These are phyloP conservation scores for Chalcosyrphus nemorum DNA, from an alignment of 2,888 invertebrate species.

Conservation along the genomic window DNA sequence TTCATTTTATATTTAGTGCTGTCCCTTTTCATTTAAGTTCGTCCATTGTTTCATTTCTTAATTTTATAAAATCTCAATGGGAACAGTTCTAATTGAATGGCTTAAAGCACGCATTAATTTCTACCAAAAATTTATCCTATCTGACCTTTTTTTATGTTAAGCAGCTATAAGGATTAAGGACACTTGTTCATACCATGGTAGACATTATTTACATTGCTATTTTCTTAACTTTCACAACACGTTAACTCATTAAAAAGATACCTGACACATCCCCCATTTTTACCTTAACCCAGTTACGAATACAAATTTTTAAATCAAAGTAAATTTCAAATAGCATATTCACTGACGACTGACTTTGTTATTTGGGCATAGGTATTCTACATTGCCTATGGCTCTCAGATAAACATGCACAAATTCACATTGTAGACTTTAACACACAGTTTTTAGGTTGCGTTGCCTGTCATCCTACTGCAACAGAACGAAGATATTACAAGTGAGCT, in stretches of 20 bases:
- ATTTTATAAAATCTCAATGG: no score
- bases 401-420: background rate
- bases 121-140: no score
- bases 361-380: background rate
- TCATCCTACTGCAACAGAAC: background rate
- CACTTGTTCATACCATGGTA: no score
- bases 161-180: no score
- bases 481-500: slow-evolving; percentile 14
- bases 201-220: no score
- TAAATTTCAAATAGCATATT: background rate
- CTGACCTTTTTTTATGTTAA: no score
- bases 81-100: no score
- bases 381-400: background rate
- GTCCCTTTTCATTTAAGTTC: no score
- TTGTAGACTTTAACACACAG: background rate
- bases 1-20: no score
- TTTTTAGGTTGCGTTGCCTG: slow-evolving; percentile 1
- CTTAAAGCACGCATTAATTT: no score
- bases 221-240: background rate
- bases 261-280: background rate
- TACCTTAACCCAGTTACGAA: background rate
- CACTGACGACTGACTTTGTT: background rate
- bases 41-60: no score
- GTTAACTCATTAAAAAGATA: background rate
- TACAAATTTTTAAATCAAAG: background rate